Conservation (phyloP, 53 echinoderm and acorn worm species). For the Hippasteria phrygiana region DNA sequence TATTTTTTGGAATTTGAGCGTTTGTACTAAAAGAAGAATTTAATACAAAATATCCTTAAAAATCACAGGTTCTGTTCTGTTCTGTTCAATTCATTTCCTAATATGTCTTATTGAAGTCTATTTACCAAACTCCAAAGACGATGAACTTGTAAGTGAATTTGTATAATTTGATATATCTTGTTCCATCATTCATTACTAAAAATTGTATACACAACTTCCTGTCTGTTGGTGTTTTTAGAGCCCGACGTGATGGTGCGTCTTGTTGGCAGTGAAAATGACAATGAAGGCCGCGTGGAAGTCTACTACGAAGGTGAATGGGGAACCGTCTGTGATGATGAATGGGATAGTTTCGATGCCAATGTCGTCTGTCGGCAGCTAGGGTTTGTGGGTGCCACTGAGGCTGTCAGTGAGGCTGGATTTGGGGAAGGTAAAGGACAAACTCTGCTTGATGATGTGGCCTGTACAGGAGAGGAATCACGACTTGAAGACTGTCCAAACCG, state of each 20-base stretch:
- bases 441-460: conserved; percentile 1
- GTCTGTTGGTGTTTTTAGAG: not conserved
- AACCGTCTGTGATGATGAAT: conserved; percentile 14
- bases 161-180: too few relatives aligned
- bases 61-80: too few relatives aligned
- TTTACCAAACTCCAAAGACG: too few relatives aligned
- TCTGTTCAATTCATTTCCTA: too few relatives aligned
- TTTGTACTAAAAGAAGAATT: too few relatives aligned
- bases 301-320: conserved; percentile 27
- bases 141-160: too few relatives aligned
- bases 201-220: too few relatives aligned
- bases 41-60: too few relatives aligned
- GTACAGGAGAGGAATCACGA: not conserved
- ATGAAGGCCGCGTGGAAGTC: conserved; percentile 43
- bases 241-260: conserved; percentile 9
- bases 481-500: not conserved
- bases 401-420: not conserved
- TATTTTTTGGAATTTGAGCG: too few relatives aligned
- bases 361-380: conserved; percentile 49
- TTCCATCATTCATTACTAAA: too few relatives aligned
- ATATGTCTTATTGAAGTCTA: too few relatives aligned
- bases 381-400: not conserved
- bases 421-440: not conserved
- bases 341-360: conserved; percentile 5
- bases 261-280: conserved; percentile 37